These are phyloP conservation scores for Protosalanx chinensis DNA, from an alignment of 2,797 vertebrate species.

Conservation along the genomic window DNA sequence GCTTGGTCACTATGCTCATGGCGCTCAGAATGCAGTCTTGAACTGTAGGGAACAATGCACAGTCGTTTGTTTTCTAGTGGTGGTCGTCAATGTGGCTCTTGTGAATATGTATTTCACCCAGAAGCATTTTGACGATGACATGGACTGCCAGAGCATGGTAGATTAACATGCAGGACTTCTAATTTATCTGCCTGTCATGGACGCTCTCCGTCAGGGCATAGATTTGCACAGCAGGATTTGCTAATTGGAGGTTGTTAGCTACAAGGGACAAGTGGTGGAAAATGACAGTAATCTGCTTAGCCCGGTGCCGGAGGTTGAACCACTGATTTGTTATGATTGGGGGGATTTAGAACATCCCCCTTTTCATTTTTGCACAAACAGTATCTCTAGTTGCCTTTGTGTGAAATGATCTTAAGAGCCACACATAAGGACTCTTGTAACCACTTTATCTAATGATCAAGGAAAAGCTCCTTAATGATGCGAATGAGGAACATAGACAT, in stretches of 20 bases:
- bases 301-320: conserved; percentile 73
- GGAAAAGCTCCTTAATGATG: conserved; percentile 47
- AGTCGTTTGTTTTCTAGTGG: conserved; percentile 41
- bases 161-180: conserved; percentile 76
- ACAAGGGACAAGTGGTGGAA: conserved; percentile 81
- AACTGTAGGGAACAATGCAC: conserved; percentile 29
- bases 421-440: conserved; percentile 55
- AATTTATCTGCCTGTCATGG: conserved; percentile 80
- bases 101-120: conserved; percentile 66
- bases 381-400: conserved; percentile 65
- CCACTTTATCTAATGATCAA: conserved; percentile 51
- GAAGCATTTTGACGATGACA: conserved; percentile 67
- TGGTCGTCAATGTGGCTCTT: conserved; percentile 43
- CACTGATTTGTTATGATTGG: conserved; percentile 78
- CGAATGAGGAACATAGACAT: conserved; percentile 29
- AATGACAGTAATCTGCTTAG: conserved; percentile 82
- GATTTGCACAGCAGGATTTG: conserved; percentile 78
- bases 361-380: conserved; percentile 50
- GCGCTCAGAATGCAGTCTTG: conserved; percentile 39
- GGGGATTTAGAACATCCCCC: conserved; percentile 62
- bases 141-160: conserved; percentile 71
- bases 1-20: conserved; percentile 29
- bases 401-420: conserved; percentile 62
- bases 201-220: conserved; percentile 74
- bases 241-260: conserved; percentile 84